These are phyloP conservation scores for Carassius gibelio DNA, from an alignment of 2,113 vertebrate genomes.

Conservation along the genomic window DNA sequence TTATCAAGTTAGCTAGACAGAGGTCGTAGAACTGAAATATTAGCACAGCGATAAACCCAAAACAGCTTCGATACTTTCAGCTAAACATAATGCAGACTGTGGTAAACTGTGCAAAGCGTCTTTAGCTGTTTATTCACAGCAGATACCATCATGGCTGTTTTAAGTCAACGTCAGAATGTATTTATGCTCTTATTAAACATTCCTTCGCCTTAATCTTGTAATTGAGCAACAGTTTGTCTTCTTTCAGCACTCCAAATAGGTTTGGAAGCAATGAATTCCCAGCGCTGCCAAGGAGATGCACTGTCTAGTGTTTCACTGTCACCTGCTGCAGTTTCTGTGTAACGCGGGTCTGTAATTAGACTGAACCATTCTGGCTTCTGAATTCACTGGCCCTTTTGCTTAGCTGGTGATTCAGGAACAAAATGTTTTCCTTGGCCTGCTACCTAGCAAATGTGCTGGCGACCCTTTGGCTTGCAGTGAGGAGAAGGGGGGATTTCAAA, in stretches of 20 bases:
- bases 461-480: conserved; percentile 63
- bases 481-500: conserved; percentile 62
- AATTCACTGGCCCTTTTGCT: conserved; percentile 70
- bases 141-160: conserved; percentile 8
- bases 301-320: conserved; percentile 48
- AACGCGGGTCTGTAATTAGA: conserved; percentile 43
- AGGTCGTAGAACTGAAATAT: conserved; percentile 14
- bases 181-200: conserved; percentile 22
- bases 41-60: neutral
- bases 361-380: conserved; percentile 53
- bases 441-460: conserved; percentile 68
- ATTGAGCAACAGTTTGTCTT: conserved; percentile 23
- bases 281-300: conserved; percentile 50
- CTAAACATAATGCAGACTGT: neutral
- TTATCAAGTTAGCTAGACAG: conserved; percentile 5
- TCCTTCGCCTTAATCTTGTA: conserved; percentile 2
- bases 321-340: conserved; percentile 50
- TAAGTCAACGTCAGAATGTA: conserved; percentile 13
- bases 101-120: neutral
- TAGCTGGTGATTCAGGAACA: conserved; percentile 64
- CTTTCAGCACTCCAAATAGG: conserved; percentile 29
- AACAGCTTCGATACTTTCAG: neutral
- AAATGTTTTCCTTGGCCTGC: conserved; percentile 76
- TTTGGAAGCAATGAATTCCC: conserved; percentile 62
- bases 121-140: neutral